Base-by-base conservation (phyloP, 1,140 invertebrate genomes). In the Calliphora vicina region DNA sequence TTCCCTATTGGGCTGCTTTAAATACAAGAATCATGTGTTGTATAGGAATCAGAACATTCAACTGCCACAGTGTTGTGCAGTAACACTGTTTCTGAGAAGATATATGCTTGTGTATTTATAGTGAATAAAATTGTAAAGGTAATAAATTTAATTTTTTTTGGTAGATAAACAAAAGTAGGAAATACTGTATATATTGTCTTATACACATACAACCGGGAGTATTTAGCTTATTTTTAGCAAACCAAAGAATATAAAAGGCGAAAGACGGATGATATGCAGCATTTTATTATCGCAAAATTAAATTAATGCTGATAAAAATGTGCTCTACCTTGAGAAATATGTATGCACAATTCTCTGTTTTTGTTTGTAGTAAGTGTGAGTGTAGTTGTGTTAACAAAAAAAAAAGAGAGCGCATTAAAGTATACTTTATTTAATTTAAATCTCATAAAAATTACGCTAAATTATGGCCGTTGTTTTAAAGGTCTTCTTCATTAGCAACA, bases 401-500 rank as follows among this genome's bases (percentile, higher is more conserved):
- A 8, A 35, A 35, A 35, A 35, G 0, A 35, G 10, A 35, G 1
- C 35, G 5, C 35, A 35, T 35, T 35, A 35, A 35, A 35, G 35
- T 35, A 35, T 6, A 17, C 15, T 50, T 50, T 50, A 17, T 50
- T 50, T n/a, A 10, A 50, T 17, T 50, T 50, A 50, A 50, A 50
- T 50, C 17, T 50, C 12, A 50, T 15, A n/a, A 50, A 50, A 50
- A 12, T 67, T 10, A 43, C 35, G 35, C 17, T n/a, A 12, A 23
- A 43, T 43, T 78, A 43, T 43, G 17, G 8, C 35, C 12, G 35
- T 20, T 20, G 0, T 43, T 78, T 20, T 43, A 4, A 43, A 78
- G 42, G 74, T 43, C 35, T 78, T 43, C 74, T 78, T 78, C 74
- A 78, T 78, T 78, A 78, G 74, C 74, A 67, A 17, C n/a, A 67